Base-by-base conservation (phyloP, 2,797 vertebrate species). In the Chelmon rostratus region DNA sequence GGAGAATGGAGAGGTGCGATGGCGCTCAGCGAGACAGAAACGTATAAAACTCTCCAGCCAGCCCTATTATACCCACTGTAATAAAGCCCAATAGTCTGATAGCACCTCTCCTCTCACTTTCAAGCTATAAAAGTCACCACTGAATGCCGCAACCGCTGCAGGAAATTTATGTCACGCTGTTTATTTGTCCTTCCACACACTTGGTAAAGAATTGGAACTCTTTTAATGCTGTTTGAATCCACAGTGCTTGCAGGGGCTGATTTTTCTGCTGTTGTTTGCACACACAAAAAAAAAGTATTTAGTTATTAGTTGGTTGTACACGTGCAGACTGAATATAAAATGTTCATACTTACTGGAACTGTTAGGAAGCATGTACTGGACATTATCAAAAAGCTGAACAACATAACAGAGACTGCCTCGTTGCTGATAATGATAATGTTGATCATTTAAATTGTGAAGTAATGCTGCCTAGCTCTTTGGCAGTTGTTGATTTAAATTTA, bases 11-110 rank as follows among this genome's bases (percentile, higher is more conserved):
- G 89, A 85, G 82, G 87, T 86, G 88, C 76, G 79, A 90, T 82
- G 87, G 77, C 68, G 76, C 84, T 87, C 83, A 89, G 86, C 69
- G 88, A 89, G 88, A 93, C 88, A 89, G 92, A 89, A 91, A 88
- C 78, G 69, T 90, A 91, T 92, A 91, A 94, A 94, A 91, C 84
- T 92, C 92, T 93, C 88, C 91, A 92, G 88, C 91, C 90, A 86
- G 87, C 88, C 92, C 92, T 89, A 93, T 94, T 94, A 94, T 91
- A 92, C 68, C 87, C 83, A 73, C 82, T 88, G 89, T 93, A 93
- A 93, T 94, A 94, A 95, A 94, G 91, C 89, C 84, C 88, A 93
- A 94, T 93, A 93, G 92, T 92, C 92, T 91, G 91, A 93, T 92
- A 93, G 91, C 83, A 86, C 79, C 91, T 85, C 89, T 89, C 84